phyloP scores from a whole-genome alignment of 2,797 vertebrate genomes.

The Myoxocephalus aenaeus region DNA sequence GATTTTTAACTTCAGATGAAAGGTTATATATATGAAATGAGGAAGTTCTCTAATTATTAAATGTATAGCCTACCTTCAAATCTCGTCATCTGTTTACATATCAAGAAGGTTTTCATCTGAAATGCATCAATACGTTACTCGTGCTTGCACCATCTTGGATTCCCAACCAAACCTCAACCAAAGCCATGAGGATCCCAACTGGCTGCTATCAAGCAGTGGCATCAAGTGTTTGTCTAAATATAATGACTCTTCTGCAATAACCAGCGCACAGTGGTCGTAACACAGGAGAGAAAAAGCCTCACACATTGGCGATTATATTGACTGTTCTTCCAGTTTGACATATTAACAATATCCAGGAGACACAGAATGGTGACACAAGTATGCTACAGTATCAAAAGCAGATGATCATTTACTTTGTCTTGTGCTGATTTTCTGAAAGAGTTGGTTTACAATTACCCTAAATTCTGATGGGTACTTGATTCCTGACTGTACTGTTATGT shows the following conservation, averaged over 20 bases:
- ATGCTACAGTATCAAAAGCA: neutral
- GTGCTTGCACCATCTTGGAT: neutral
- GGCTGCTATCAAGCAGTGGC: neutral
- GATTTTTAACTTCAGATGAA: conserved; percentile 10
- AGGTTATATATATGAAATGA: conserved; percentile 2
- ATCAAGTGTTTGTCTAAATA: neutral
- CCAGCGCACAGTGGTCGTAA: neutral
- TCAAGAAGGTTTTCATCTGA: neutral
- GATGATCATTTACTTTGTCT: neutral
- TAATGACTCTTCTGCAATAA: neutral
- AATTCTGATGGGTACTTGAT: neutral
- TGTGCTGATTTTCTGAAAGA: neutral
- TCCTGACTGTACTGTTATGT: neutral
- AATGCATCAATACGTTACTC: neutral
- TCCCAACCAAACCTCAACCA: neutral
- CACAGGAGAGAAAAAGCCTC: neutral
- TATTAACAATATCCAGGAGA: neutral
- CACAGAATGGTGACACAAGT: neutral
- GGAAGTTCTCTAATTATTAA: neutral
- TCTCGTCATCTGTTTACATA: neutral
- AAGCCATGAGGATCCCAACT: neutral
- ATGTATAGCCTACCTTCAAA: neutral
- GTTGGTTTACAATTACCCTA: neutral
- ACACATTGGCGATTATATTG: neutral
- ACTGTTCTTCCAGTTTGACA: neutral